Evolutionary conservation across 2,888 invertebrate species (phyloP).

Genomic region (Netelia fuscicornis): DNA sequence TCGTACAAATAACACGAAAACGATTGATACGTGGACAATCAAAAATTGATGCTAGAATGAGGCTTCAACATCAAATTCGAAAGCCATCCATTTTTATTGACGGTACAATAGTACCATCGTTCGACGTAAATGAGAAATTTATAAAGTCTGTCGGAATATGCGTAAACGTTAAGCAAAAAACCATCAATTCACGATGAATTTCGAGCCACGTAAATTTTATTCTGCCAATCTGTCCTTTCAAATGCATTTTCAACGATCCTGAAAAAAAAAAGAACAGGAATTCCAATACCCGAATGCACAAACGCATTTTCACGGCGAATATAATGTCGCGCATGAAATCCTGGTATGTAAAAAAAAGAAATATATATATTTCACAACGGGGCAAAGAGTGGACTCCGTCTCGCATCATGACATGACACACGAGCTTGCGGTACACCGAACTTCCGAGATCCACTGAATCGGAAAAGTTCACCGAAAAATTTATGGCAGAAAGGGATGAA

Average conservation of each 20-base stretch:
- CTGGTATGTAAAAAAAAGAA: slow-evolving; percentile 2
- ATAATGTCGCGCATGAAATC: slow-evolving; percentile 65
- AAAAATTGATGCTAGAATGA: no score
- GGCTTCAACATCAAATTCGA: no score
- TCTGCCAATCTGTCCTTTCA: no score
- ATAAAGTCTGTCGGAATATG: neutral
- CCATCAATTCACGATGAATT: no score
- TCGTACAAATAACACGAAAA: no score
- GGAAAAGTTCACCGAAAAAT: slow-evolving; percentile 55
- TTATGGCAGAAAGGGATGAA: slow-evolving; percentile 7
- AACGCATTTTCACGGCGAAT: slow-evolving; percentile 57
- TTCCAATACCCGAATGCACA: neutral
- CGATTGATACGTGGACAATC: no score
- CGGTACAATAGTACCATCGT: no score
- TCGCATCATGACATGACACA: slow-evolving; percentile 53
- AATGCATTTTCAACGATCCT: neutral
- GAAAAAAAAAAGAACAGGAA: neutral
- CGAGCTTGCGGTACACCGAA: slow-evolving; percentile 48
- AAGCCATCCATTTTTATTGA: no score
- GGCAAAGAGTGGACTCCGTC: slow-evolving; percentile 33
- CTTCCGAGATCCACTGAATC: slow-evolving; percentile 49
- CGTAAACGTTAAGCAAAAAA: no score
- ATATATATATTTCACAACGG: slow-evolving; percentile 6
- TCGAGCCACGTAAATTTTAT: no score
- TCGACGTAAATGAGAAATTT: neutral